These are phyloP conservation scores for Malacoctenus gilli DNA, from an alignment of 2,797 vertebrate species.

Conservation along the genomic window DNA sequence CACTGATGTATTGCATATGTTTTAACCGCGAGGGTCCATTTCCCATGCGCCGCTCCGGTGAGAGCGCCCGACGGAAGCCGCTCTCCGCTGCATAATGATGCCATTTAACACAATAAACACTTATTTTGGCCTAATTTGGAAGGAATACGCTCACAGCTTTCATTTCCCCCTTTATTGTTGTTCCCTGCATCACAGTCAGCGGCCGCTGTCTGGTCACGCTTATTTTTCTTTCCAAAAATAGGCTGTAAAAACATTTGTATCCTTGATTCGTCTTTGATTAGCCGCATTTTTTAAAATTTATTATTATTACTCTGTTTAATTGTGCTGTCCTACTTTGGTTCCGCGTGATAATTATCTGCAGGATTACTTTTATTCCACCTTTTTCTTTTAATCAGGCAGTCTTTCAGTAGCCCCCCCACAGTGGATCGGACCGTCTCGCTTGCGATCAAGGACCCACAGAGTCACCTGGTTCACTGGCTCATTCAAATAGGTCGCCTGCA, in stretches of 20 bases:
- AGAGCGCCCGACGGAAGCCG: slow-evolving; percentile 22
- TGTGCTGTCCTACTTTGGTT: slow-evolving; percentile 32
- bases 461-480: too few species aligned
- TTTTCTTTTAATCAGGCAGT: background rate
- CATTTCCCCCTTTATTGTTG: background rate
- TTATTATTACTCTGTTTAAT: background rate
- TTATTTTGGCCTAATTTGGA: slow-evolving; percentile 2
- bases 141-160: too few species aligned
- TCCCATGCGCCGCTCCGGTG: slow-evolving; percentile 41
- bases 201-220: background rate
- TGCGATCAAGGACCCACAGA: too few species aligned
- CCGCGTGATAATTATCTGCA: too few species aligned
- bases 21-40: slow-evolving; percentile 49
- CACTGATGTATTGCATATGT: slow-evolving; percentile 63
- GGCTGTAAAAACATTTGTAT: background rate
- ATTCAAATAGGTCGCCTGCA: too few species aligned
- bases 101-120: slow-evolving; percentile 16
- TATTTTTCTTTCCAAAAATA: slow-evolving; percentile 9
- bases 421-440: slow-evolving; percentile 23
- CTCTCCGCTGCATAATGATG: slow-evolving; percentile 20
- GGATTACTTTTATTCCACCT: slow-evolving; percentile 18
- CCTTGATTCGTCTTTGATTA: background rate
- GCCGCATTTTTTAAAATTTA: slow-evolving; percentile 1
- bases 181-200: background rate
- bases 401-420: slow-evolving; percentile 1